Evolutionary conservation across 2,797 vertebrate genomes (phyloP).

Genomic region (Tragopan temminckii): DNA sequence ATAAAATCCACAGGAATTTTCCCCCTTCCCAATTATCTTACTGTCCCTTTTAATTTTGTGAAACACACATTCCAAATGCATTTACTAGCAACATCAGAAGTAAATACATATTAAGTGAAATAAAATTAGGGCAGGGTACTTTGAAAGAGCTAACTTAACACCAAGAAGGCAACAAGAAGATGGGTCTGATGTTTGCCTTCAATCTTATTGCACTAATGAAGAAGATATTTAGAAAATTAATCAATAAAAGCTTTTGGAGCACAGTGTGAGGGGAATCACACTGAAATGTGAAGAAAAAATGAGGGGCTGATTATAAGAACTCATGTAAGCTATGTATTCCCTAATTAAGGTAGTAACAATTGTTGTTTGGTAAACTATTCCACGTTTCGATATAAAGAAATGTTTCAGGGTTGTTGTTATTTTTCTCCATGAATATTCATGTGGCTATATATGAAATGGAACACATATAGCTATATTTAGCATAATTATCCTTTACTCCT

Average conservation of each 20-base stretch:
- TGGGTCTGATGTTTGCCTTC: background rate
- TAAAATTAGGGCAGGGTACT: background rate
- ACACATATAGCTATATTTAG: background rate
- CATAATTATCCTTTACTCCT: background rate
- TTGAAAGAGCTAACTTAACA: conserved; percentile 25
- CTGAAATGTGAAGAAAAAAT: background rate
- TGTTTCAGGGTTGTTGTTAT: background rate
- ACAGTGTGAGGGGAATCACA: background rate
- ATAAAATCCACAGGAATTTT: background rate
- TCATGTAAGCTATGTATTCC: background rate
- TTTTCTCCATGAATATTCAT: background rate
- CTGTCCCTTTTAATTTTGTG: conserved; percentile 15
- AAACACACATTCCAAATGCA: background rate
- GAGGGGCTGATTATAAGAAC: background rate
- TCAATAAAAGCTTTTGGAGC: background rate
- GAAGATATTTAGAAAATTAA: background rate
- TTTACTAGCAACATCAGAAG: conserved; percentile 18
- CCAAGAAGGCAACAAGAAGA: background rate
- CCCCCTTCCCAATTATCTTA: background rate
- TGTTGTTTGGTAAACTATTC: background rate
- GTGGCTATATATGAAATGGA: background rate
- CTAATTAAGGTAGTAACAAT: background rate
- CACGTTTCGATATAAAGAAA: background rate
- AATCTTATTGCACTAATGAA: background rate
- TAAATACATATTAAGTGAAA: conserved; percentile 30